Conservation (phyloP, 2,888 invertebrate genomes). For the Antheraea yamamai region DNA sequence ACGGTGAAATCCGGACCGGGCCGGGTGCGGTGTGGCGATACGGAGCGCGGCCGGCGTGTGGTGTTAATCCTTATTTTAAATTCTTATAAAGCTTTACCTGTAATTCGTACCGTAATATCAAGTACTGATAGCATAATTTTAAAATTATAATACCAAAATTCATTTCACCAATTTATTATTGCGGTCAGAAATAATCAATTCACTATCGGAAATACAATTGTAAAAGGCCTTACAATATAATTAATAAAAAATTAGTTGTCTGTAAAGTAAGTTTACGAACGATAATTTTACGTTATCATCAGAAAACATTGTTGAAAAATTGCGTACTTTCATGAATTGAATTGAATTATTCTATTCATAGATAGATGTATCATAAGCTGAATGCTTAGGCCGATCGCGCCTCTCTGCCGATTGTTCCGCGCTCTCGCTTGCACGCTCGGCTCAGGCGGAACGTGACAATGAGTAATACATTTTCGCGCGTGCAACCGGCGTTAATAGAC, state of each 20-base stretch:
- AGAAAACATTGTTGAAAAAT: too few relatives aligned
- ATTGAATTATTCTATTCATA: too few relatives aligned
- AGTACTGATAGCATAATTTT: slow-evolving; percentile 1
- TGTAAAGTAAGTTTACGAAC: too few relatives aligned
- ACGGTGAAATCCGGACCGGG: slow-evolving; percentile 47
- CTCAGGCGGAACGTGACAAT: too few relatives aligned
- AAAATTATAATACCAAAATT: not conserved
- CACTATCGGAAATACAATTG: not conserved
- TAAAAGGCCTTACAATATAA: not conserved
- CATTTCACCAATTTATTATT: not conserved
- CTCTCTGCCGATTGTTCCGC: too few relatives aligned
- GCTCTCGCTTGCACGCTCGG: too few relatives aligned
- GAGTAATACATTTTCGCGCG: too few relatives aligned
- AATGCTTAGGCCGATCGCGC: too few relatives aligned
- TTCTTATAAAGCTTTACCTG: slow-evolving; percentile 74
- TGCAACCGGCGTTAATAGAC: too few relatives aligned
- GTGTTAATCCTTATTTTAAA: slow-evolving; percentile 80
- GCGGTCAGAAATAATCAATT: not conserved
- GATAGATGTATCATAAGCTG: too few relatives aligned
- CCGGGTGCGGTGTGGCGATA: slow-evolving; percentile 62
- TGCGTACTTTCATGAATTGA: too few relatives aligned
- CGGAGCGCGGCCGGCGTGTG: slow-evolving; percentile 61
- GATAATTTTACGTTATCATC: too few relatives aligned
- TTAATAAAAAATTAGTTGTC: not conserved
- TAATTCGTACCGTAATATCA: slow-evolving; percentile 38